Conservation (phyloP, 2,888 invertebrate species). For the Ceratothoa steindachneri region DNA sequence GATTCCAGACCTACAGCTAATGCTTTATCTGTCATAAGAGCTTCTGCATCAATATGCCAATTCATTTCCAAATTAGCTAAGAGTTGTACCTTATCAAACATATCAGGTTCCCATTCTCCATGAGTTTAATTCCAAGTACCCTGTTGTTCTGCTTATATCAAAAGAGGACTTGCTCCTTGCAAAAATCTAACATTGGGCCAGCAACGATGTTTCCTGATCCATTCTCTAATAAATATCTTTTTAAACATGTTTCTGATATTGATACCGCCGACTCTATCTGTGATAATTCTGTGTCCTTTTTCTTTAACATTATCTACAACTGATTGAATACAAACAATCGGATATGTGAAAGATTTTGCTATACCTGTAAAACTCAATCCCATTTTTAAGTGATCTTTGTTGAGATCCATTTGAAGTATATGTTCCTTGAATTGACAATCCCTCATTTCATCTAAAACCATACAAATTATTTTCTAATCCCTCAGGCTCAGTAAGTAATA, state of each 20-base stretch:
- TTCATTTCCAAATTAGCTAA: neutral
- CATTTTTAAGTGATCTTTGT: no score
- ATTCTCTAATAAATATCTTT: neutral
- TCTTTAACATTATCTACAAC: neutral
- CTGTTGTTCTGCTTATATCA: neutral
- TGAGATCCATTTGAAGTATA: no score
- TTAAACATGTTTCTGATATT: neutral
- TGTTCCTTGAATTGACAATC: neutral
- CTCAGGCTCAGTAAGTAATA: neutral
- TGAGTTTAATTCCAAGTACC: neutral
- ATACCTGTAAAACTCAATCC: no score
- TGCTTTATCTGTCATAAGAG: slow-evolving; percentile 1
- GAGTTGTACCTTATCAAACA: neutral
- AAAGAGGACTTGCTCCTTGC: neutral
- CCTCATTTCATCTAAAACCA: neutral
- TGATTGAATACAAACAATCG: neutral
- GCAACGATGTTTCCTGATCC: neutral
- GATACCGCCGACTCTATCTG: neutral
- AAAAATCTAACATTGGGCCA: neutral
- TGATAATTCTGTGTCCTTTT: neutral
- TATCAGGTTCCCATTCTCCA: neutral
- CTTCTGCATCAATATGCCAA: slow-evolving; percentile 1
- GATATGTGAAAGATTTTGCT: neutral
- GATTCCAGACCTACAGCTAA: neutral
- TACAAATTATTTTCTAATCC: neutral